Evolutionary conservation across 2,113 vertebrate genomes (phyloP).

Genomic region (Phylloscopus trochiloides): DNA sequence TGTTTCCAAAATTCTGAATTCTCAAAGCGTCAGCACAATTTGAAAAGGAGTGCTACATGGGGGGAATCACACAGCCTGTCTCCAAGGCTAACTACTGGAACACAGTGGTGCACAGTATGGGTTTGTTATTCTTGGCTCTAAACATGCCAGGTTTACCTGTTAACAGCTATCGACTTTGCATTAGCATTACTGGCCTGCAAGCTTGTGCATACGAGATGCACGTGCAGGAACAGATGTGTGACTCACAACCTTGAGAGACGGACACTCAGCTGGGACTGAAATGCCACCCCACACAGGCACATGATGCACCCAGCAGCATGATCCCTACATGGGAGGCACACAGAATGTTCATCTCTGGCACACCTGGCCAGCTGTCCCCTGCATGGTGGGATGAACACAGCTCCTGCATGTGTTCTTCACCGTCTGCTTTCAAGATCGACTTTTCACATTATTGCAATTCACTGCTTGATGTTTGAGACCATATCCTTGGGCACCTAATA

Average conservation of each 20-base stretch:
- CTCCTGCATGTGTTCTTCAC: not conserved
- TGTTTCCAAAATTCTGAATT: not conserved
- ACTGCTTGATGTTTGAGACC: not conserved
- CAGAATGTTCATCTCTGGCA: not conserved
- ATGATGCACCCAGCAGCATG: accelerated
- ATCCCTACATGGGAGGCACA: accelerated
- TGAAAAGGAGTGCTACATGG: accelerated
- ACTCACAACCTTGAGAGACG: not conserved
- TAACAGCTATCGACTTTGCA: accelerated
- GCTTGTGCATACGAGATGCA: not conserved
- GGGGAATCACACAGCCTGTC: not conserved
- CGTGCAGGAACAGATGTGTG: not conserved
- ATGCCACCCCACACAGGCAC: not conserved
- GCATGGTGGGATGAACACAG: not conserved
- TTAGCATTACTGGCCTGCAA: not conserved
- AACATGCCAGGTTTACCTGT: not conserved
- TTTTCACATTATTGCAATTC: not conserved
- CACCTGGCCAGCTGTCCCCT: not conserved
- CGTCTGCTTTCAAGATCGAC: not conserved
- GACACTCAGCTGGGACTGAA: not conserved
- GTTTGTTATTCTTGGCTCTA: not conserved
- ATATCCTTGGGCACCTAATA: not conserved
- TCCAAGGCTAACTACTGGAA: not conserved
- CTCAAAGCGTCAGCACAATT: accelerated
- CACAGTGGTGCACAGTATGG: not conserved